Evolutionary conservation across 2,888 invertebrate species (phyloP).

Genomic region (Drosophila mimetica): DNA sequence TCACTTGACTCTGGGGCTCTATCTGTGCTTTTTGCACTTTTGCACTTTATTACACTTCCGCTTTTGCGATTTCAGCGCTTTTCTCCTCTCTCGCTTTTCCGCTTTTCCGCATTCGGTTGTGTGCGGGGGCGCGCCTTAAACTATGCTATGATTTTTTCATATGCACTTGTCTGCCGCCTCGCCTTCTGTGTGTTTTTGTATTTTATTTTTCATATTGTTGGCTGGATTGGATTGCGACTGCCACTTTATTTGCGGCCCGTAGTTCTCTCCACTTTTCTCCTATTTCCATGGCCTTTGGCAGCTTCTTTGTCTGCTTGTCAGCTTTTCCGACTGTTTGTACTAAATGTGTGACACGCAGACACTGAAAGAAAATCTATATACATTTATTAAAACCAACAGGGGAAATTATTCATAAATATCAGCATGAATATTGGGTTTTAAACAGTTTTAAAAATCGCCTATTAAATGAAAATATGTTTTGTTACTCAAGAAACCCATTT

Average conservation of each 20-base stretch:
- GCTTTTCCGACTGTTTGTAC: conserved; percentile 57
- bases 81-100: conserved; percentile 19
- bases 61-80: conserved; percentile 62
- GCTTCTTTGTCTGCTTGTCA: conserved; percentile 56
- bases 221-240: conserved; percentile 43
- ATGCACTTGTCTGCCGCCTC: conserved; percentile 30
- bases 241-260: conserved; percentile 68
- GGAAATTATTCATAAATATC: no score
- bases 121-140: conserved; percentile 57
- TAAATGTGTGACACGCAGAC: conserved; percentile 32
- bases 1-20: conserved; percentile 31
- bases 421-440: no score
- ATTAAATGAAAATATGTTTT: no score
- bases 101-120: conserved; percentile 2
- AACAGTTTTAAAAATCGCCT: no score
- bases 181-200: neutral
- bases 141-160: conserved; percentile 67
- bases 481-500: no score
- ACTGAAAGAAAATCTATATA: no score
- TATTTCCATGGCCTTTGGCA: conserved; percentile 50
- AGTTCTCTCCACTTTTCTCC: conserved; percentile 30
- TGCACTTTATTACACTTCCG: conserved; percentile 72
- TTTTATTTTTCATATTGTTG: conserved; percentile 29
- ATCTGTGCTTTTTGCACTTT: conserved; percentile 36
- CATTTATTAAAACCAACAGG: no score